These are phyloP conservation scores for Spheniscus mendiculus DNA, from an alignment of 2,113 vertebrate genomes.

Conservation along the genomic window DNA sequence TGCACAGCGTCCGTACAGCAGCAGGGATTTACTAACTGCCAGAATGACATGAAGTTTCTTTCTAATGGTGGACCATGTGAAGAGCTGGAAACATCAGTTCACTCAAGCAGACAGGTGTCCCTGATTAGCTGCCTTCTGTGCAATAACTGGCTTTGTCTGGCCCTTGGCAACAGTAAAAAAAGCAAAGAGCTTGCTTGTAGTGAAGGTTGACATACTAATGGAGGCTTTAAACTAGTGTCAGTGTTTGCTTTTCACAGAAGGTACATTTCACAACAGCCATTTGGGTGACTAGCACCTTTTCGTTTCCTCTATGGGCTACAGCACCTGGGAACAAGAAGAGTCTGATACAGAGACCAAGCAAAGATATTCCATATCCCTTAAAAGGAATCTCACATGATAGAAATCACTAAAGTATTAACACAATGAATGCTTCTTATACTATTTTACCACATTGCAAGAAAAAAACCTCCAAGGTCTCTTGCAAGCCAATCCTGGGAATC, in stretches of 20 bases:
- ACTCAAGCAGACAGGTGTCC: neutral
- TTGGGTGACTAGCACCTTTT: neutral
- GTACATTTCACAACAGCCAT: neutral
- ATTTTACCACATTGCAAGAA: neutral
- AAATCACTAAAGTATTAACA: neutral
- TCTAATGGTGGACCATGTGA: fast-evolving
- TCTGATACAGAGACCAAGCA: neutral
- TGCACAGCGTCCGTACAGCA: fast-evolving
- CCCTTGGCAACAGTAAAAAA: neutral
- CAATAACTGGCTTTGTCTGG: neutral
- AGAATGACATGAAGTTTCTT: neutral
- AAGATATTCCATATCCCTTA: neutral
- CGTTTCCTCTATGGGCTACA: neutral
- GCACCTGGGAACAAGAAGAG: neutral
- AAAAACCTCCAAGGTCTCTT: neutral
- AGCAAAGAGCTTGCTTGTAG: neutral
- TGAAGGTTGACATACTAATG: fast-evolving
- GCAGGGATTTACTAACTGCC: neutral
- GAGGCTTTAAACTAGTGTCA: neutral
- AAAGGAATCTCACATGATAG: neutral
- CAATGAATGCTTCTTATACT: neutral
- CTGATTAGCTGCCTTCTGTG: neutral
- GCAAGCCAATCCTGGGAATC: neutral
- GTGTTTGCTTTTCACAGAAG: neutral
- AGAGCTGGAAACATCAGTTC: neutral